phyloP scores from a whole-genome alignment of 2,797 vertebrate species.

The Amniataba percoides region DNA sequence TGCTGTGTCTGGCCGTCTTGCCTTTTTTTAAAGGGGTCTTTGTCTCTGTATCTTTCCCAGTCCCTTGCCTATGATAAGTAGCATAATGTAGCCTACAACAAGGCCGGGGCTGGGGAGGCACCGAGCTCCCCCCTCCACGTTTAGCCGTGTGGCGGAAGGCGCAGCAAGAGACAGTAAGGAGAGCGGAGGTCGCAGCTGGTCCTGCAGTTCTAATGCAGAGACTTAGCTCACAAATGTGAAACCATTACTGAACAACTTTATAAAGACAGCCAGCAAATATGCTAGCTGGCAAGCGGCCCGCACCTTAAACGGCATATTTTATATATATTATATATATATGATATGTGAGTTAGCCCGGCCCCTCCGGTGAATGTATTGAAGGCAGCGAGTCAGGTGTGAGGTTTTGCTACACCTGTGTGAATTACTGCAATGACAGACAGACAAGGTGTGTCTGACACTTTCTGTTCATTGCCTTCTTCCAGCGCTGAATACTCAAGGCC shows the following conservation, averaged over 20 bases:
- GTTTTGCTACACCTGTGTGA: constrained; percentile 41
- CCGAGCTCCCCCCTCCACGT: constrained; percentile 29
- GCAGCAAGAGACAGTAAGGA: constrained; percentile 83
- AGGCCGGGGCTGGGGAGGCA: constrained; percentile 39
- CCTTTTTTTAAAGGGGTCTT: constrained; percentile 54
- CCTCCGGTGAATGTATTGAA: constrained; percentile 76
- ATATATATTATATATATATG: constrained; percentile 92
- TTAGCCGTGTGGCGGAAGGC: constrained; percentile 60
- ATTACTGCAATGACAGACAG: constrained; percentile 63
- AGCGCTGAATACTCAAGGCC: constrained; percentile 18
- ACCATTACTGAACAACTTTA: constrained; percentile 35
- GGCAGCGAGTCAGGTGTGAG: constrained; percentile 59
- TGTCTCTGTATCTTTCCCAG: constrained; percentile 37
- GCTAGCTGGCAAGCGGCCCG: constrained; percentile 80
- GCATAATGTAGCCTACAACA: constrained; percentile 64
- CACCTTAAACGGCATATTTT: constrained; percentile 87
- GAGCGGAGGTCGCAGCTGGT: constrained; percentile 78
- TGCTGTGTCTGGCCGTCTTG: constrained; percentile 76
- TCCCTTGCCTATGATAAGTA: constrained; percentile 56
- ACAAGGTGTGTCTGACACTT: constrained; percentile 64
- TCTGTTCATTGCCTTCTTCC: constrained; percentile 61
- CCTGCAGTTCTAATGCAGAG: constrained; percentile 89
- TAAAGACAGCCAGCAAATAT: constrained; percentile 76
- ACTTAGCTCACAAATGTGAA: constrained; percentile 73
- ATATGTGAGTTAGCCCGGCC: constrained; percentile 90